A percentile compares a stretch with the other conserved stretches of the same genome.
Conservation (phyloP, 2,113 vertebrate species). For the Echinops telfairi region DNA sequence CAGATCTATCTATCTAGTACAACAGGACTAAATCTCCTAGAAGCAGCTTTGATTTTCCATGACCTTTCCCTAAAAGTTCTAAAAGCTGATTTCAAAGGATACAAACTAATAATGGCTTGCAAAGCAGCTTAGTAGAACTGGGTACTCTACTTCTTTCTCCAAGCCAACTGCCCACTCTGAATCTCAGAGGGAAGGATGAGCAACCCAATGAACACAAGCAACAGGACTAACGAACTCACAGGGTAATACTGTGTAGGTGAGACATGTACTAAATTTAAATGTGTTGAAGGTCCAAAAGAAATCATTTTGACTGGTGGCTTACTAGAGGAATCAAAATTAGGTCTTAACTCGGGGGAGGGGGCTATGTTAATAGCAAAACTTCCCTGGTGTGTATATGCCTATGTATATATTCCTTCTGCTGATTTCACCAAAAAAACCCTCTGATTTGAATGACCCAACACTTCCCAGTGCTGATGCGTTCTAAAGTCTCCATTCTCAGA, state of each 20-base stretch:
- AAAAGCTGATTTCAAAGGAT: slow-evolving; percentile 44
- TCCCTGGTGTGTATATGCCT: not conserved
- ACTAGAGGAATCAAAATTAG: not conserved
- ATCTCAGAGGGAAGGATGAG: no score
- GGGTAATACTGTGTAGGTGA: slow-evolving; percentile 13
- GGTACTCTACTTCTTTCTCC: no score
- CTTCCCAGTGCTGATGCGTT: slow-evolving; percentile 50
- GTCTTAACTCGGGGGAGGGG: not conserved
- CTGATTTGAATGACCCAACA: slow-evolving; percentile 64
- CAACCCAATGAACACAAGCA: not conserved
- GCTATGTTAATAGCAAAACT: slow-evolving; percentile 30
- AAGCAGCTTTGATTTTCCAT: not conserved
- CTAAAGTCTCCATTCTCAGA: slow-evolving; percentile 64
- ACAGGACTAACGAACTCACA: not conserved
- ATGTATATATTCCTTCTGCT: slow-evolving; percentile 16
- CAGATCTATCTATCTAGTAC: not conserved
- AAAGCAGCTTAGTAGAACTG: no score
- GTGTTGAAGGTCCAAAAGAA: slow-evolving; percentile 13
- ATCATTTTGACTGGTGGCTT: not conserved
- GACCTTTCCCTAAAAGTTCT: slow-evolving; percentile 30
- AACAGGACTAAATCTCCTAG: not conserved
- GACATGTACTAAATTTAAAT: not conserved
- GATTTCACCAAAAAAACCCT: slow-evolving; percentile 32
- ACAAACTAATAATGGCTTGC: not conserved
- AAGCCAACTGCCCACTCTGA: no score